These are phyloP conservation scores for Bagarius yarrelli DNA, from an alignment of 2,113 vertebrate genomes.

Conservation along the genomic window DNA sequence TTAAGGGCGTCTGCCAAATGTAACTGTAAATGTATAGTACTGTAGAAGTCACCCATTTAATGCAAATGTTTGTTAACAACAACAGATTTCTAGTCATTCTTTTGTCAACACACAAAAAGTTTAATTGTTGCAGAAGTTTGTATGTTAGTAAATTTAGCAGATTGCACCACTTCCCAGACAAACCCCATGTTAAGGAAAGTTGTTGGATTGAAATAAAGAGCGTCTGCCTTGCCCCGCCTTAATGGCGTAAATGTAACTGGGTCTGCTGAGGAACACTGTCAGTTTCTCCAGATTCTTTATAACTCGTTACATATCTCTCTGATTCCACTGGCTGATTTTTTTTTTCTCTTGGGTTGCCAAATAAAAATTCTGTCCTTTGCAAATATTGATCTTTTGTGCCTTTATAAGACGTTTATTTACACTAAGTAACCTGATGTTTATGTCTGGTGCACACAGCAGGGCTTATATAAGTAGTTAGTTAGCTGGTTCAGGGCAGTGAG, in stretches of 20 bases:
- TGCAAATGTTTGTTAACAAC: too few relatives aligned
- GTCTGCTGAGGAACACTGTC: neutral
- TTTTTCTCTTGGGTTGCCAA: neutral
- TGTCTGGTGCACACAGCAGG: neutral
- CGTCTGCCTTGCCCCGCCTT: too few relatives aligned
- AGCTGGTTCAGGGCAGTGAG: neutral
- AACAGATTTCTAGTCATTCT: too few relatives aligned
- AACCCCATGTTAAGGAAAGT: neutral
- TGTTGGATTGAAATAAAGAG: too few relatives aligned
- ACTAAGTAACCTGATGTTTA: slow-evolving; percentile 1
- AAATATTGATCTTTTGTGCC: slow-evolving; percentile 14
- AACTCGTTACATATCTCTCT: too few relatives aligned
- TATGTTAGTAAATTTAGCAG: neutral
- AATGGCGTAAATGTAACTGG: neutral
- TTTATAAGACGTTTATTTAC: slow-evolving; percentile 29
- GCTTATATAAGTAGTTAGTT: slow-evolving; percentile 6
- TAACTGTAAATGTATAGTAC: too few relatives aligned
- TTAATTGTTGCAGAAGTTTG: neutral
- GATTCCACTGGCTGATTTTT: too few relatives aligned
- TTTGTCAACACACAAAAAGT: too few relatives aligned
- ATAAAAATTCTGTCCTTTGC: neutral
- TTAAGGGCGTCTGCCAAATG: too few relatives aligned
- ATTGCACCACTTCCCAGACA: neutral
- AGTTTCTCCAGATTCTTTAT: too few relatives aligned
- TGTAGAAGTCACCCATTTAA: too few relatives aligned